Percentiles rank a stretch among this genome's conserved stretches.
Evolutionary conservation across 2,797 vertebrate species (phyloP).

Genomic region (Champsocephalus gunnari): DNA sequence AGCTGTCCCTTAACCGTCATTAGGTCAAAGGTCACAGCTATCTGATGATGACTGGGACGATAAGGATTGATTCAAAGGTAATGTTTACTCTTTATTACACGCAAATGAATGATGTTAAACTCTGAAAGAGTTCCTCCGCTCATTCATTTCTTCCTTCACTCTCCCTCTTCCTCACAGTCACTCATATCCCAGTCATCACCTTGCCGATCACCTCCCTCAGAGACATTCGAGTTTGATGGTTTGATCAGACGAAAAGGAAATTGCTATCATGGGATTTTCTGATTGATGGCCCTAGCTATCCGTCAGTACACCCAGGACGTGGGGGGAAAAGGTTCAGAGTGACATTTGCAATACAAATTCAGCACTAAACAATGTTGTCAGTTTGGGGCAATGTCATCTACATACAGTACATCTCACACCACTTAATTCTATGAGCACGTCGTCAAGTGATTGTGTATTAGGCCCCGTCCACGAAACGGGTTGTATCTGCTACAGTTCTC

Average conservation of each 20-base stretch:
- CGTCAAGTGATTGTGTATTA: conserved; percentile 16
- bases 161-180: conserved; percentile 36
- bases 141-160: background rate
- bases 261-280: conserved; percentile 65
- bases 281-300: conserved; percentile 63
- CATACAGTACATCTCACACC: conserved; percentile 10
- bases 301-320: conserved; percentile 36
- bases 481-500: too few relatives aligned
- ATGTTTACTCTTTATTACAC: background rate
- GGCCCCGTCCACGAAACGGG: too few relatives aligned
- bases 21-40: background rate
- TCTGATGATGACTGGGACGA: background rate
- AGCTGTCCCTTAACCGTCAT: background rate
- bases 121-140: background rate
- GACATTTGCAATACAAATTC: conserved; percentile 50
- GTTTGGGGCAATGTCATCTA: conserved; percentile 18
- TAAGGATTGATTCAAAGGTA: background rate
- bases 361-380: conserved; percentile 29
- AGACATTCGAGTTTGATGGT: conserved; percentile 72
- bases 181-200: conserved; percentile 63
- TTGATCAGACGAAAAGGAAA: conserved; percentile 73
- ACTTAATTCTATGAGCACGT: conserved; percentile 22
- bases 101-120: background rate
- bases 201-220: conserved; percentile 68
- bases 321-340: conserved; percentile 11